phyloP scores from a whole-genome alignment of 2,888 invertebrate species.

The Acrobeloides nanus region DNA sequence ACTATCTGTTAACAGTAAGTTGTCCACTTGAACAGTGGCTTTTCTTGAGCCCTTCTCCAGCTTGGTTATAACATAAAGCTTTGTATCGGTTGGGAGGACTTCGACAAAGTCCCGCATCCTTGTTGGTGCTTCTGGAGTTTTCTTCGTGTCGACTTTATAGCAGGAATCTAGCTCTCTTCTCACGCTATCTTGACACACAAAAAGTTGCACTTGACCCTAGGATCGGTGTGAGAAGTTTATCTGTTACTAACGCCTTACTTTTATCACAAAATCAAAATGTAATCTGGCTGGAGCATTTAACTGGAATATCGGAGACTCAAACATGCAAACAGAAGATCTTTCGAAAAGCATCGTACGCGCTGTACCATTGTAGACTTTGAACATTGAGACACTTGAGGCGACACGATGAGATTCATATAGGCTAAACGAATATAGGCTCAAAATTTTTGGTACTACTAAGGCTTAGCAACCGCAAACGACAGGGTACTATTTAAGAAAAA shows the following conservation, averaged over 20 bases:
- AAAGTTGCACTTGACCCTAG: conserved; percentile 43
- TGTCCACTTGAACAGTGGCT: conserved; percentile 30
- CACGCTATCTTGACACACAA: conserved; percentile 50
- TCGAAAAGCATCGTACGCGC: conserved; percentile 31
- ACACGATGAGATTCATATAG: conserved; percentile 40
- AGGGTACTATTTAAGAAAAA: too few relatives aligned
- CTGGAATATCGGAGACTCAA: conserved; percentile 46
- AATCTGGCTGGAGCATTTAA: conserved; percentile 45
- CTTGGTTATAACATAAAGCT: conserved; percentile 38
- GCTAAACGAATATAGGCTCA: too few relatives aligned
- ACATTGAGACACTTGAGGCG: conserved; percentile 25
- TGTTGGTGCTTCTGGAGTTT: conserved; percentile 10
- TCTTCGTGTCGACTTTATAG: conserved; percentile 31
- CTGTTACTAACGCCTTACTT: too few relatives aligned
- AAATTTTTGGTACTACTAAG: too few relatives aligned
- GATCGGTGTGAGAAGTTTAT: too few relatives aligned
- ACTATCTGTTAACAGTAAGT: conserved; percentile 26
- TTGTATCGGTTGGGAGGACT: conserved; percentile 48
- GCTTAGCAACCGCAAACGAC: too few relatives aligned
- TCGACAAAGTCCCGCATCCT: conserved; percentile 26
- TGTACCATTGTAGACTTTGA: conserved; percentile 17
- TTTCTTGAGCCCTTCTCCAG: conserved; percentile 23
- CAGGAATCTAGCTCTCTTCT: conserved; percentile 47
- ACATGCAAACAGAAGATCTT: conserved; percentile 34
- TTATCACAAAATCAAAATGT: conserved; percentile 42